Evolutionary conservation across 2,888 invertebrate genomes (phyloP), one percentile per base, ranked within the genome.

Genomic region (Troides aeacus): DNA sequence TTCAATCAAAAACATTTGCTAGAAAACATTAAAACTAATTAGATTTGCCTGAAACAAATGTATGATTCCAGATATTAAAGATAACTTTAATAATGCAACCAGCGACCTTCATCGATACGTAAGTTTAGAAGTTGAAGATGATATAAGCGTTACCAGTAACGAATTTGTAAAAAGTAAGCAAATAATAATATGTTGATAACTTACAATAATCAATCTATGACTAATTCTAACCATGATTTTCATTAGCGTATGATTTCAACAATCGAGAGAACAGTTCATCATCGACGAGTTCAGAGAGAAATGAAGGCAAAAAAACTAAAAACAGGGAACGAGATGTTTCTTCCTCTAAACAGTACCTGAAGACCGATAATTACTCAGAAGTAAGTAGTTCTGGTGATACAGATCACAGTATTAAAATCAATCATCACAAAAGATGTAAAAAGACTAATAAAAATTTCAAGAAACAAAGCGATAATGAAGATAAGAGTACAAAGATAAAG

Each of bases 81-180:
- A 24, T 24, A 69, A 72, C 1, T 69, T 66, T 18, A 57, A 66
- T 59, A 46, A 60, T 50, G 30, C 42, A 57, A 58, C 17, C n/a
- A 57, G 62, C 23, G 67, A 63, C 36, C 46, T 66, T 24, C 57
- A 36, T 66, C 36, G 56, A 12, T 64, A 71, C 15, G 63, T 30
- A 46, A 69, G 72, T 46, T 62, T 63, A 36, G 71, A 73, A 60
- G 65, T 73, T 15, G 69, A 76, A 58, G 68, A 75, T 63, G 62
- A 62, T 39, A 23, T 57, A 42, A 75, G 72, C 50, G 57, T 70
- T 59, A 70, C 72, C 12, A 75, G 71, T 68, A 69, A 72, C 23
- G 73, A 73, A 65, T 66, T 72, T 23, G 24, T 64, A 18, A 74
- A 73, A 50, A 68, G 75, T 67, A 71, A 73, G 30, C 42, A 67